These are phyloP conservation scores for Silurus asotus DNA, from an alignment of 2,113 vertebrate genomes.

Conservation along the genomic window DNA sequence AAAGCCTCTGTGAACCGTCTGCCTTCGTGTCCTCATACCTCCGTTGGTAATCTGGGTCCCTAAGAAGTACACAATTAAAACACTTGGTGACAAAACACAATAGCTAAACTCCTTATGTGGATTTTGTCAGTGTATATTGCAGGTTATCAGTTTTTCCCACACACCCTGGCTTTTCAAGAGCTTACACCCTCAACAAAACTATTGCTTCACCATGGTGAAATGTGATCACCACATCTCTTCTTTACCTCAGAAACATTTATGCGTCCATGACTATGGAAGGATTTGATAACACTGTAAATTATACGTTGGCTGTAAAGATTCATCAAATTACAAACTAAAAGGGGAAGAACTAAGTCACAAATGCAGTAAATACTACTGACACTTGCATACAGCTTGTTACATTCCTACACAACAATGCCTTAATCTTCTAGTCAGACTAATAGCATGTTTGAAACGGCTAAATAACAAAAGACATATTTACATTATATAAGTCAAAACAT, in stretches of 20 bases:
- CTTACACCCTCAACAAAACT: not conserved
- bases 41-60: slow-evolving; percentile 73
- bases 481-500: not conserved
- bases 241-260: not conserved
- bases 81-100: slow-evolving; percentile 17
- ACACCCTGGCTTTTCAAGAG: slow-evolving; percentile 15
- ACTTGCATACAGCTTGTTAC: not conserved
- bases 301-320: not conserved
- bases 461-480: not conserved
- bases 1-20: slow-evolving; percentile 56
- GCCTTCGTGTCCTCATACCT: slow-evolving; percentile 65
- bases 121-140: slow-evolving; percentile 7
- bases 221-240: not conserved
- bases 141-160: not conserved
- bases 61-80: slow-evolving; percentile 66
- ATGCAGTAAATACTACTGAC: not conserved
- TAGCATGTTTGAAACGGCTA: not conserved
- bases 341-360: not conserved
- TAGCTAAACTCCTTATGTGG: not conserved
- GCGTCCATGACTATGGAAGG: not conserved
- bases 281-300: not conserved
- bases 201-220: not conserved
- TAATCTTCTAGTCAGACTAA: not conserved
- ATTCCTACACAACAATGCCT: not conserved
- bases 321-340: slow-evolving; percentile 1